Percentiles rank a stretch among this genome's conserved stretches.
Conservation (phyloP, 2,888 invertebrate genomes). For the Anorthoa munda region DNA sequence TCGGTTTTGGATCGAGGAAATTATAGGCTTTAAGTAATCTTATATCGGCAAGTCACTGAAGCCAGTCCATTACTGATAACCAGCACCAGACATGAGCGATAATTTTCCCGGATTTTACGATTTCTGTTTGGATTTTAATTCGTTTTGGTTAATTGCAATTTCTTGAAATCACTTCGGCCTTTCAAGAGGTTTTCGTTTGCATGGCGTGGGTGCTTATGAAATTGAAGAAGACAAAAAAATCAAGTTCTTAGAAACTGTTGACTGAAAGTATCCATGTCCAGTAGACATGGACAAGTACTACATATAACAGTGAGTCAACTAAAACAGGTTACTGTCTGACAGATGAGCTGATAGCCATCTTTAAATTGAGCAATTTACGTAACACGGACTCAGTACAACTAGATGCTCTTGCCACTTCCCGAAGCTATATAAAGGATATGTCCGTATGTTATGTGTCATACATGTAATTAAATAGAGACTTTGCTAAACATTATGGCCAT, state of each 20-base stretch:
- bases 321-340: conserved; percentile 19
- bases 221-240: too few relatives aligned
- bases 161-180: not conserved
- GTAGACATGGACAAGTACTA: not conserved
- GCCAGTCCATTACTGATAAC: conserved; percentile 40
- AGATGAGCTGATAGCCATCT: conserved; percentile 43
- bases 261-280: too few relatives aligned
- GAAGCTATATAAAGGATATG: conserved; percentile 1
- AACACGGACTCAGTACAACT: conserved; percentile 20
- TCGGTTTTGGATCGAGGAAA: conserved; percentile 57
- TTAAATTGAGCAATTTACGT: conserved; percentile 52
- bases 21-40: conserved; percentile 52
- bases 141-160: conserved; percentile 7
- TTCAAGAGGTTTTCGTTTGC: not conserved
- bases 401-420: conserved; percentile 23
- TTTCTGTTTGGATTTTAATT: conserved; percentile 25
- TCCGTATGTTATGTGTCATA: not conserved
- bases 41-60: conserved; percentile 28
- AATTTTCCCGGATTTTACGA: conserved; percentile 12
- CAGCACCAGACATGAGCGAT: conserved; percentile 4
- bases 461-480: not conserved
- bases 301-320: conserved; percentile 10
- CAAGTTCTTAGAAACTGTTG: too few relatives aligned
- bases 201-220: not conserved
- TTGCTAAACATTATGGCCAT: not conserved